Base-by-base conservation (phyloP, 2,888 invertebrate genomes). In the Rhimphoctona megacephalus region DNA sequence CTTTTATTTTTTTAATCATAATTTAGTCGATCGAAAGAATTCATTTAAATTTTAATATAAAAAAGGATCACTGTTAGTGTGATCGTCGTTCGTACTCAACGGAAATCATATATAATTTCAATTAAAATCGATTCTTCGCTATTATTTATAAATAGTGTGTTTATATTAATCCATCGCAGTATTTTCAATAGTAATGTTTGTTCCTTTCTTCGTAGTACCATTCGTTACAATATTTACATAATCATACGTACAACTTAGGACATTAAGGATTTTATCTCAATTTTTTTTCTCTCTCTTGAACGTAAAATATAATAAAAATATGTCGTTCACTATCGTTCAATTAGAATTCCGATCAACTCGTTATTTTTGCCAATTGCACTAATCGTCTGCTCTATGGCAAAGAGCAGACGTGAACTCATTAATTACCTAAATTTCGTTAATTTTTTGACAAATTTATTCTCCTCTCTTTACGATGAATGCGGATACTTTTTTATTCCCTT, bases 211-310 rank as follows among this genome's bases (percentile, higher is more conserved):
- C 86, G 88, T 91, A 91, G 90, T 92, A 91, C 89, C 91, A 92
- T 91, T 92, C 92, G 90, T 93, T 93, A 93, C 92, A 93, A 92
- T 93, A 93, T 93, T 93, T 93, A 93, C 93, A 93, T 89, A 92
- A 92, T 90, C 90, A 90, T 93, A 93, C 93, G 90, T 92, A 93
- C 92, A 93, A 92, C 92, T 92, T 91, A 93, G 88, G 90, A 83
- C 86, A 90, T 90, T 87, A 90, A 91, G 84, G 72, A 87, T 91
- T 89, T 82, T 43, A 76, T 69, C 57, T 82, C 49, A 36, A 49
- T 57, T 57, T 74, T 69, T 76, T 54, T 36, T 52, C 46, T 77
- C 36, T 22, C 33, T 22, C 66, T 81, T 33, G 87, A 89, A 91
- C 87, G 86, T 90, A 91, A 89, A 76, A 77, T 88, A 89, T 89